Conservation (phyloP, 1,140 invertebrate species). For the Euura saliciscinereae region DNA sequence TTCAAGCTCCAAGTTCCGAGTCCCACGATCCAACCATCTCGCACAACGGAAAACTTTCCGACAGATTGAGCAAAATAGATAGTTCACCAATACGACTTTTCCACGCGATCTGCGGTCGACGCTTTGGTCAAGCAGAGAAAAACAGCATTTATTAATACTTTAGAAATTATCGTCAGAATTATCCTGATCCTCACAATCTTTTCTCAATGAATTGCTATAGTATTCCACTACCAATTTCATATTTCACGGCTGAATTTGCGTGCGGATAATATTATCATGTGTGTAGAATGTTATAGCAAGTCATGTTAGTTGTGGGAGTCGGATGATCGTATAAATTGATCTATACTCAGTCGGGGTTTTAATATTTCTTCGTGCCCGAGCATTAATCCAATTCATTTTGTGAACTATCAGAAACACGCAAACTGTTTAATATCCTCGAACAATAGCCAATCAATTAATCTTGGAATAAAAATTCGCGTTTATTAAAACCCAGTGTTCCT, state of each 20-base stretch:
- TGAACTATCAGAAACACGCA: no score
- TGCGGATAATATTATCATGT: not conserved
- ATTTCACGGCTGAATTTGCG: not conserved
- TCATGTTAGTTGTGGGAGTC: not conserved
- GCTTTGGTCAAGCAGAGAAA: not conserved
- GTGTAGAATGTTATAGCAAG: not conserved
- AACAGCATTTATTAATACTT: no score
- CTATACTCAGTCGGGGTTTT: no score
- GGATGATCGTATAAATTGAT: no score
- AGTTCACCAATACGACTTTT: not conserved
- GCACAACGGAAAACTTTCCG: not conserved
- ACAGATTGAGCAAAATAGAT: not conserved
- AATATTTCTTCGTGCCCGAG: no score
- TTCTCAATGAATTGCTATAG: not conserved
- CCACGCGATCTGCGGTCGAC: not conserved
- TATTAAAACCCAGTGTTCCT: no score
- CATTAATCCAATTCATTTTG: no score
- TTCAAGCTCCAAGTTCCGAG: not conserved
- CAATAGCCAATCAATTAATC: no score
- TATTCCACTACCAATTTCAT: not conserved
- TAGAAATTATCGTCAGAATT: no score
- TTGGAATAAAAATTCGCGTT: no score
- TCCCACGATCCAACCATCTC: not conserved
- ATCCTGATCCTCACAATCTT: no score
- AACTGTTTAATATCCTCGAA: no score